These are phyloP conservation scores for Podarcis cretensis DNA, from an alignment of 2,113 vertebrate genomes.

Conservation along the genomic window DNA sequence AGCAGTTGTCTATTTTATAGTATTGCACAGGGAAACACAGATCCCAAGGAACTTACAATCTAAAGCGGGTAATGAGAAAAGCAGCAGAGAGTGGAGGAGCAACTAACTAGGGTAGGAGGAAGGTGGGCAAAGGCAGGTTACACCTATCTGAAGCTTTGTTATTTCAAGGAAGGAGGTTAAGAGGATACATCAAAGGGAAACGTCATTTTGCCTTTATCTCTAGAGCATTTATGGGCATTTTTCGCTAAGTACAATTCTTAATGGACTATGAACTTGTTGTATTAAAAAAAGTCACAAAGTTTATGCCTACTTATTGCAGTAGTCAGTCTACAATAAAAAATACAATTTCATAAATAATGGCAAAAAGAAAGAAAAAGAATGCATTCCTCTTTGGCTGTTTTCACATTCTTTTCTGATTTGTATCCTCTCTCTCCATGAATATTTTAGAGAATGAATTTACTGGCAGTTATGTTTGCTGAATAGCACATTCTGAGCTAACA, in stretches of 20 bases:
- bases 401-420: constrained; percentile 16
- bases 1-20: neutral
- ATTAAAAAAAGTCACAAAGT: neutral
- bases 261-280: neutral
- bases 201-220: neutral
- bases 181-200: neutral
- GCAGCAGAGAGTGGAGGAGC: neutral
- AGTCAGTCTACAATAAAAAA: neutral
- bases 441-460: neutral
- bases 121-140: neutral
- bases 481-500: neutral
- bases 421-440: constrained; percentile 21
- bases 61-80: neutral
- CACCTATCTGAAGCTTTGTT: neutral
- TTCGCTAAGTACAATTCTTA: neutral
- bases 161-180: neutral
- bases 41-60: neutral
- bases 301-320: neutral
- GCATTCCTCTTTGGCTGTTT: neutral
- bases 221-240: neutral
- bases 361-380: neutral
- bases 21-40: neutral
- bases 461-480: constrained; percentile 24
- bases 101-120: neutral
- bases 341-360: neutral